Percentiles rank a stretch among this genome's conserved stretches.
Evolutionary conservation across 2,888 invertebrate genomes (phyloP).

Genomic region (Lasius platythorax): DNA sequence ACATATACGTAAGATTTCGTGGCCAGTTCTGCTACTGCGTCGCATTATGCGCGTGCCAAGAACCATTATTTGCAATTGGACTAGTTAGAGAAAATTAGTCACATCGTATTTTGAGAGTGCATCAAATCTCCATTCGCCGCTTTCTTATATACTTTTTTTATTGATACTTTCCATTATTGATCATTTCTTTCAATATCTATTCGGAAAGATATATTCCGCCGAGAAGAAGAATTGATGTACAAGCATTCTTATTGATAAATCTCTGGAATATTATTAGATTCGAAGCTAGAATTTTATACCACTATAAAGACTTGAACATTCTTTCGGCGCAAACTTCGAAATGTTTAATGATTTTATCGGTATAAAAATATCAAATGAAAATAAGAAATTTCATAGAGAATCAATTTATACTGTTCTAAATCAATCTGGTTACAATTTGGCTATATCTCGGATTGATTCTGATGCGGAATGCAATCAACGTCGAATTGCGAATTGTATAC

Average conservation of each 20-base stretch:
- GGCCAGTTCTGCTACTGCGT: slow-evolving; percentile 1
- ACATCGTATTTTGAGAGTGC: slow-evolving; percentile 38
- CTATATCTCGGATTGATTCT: not conserved
- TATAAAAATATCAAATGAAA: not conserved
- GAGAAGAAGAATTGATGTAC: too few species aligned
- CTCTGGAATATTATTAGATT: too few species aligned
- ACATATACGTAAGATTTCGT: not conserved
- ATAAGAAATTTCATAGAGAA: not conserved
- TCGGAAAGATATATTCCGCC: not conserved
- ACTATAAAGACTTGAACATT: too few species aligned
- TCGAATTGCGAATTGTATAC: slow-evolving; percentile 32
- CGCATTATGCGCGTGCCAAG: slow-evolving; percentile 9
- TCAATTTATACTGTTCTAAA: not conserved
- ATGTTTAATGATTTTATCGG: not conserved
- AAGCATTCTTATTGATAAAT: too few species aligned
- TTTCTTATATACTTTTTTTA: not conserved
- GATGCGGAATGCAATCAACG: slow-evolving; percentile 48
- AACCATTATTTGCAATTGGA: slow-evolving; percentile 27
- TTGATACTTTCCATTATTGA: not conserved
- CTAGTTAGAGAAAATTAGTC: slow-evolving; percentile 33
- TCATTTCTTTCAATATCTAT: not conserved
- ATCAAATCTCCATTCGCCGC: not conserved
- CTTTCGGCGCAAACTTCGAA: too few species aligned
- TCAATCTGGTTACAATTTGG: not conserved
- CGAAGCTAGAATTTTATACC: too few species aligned